Base-by-base conservation (phyloP, 2,113 vertebrate species). In the Neolamprologus fasciatus region DNA sequence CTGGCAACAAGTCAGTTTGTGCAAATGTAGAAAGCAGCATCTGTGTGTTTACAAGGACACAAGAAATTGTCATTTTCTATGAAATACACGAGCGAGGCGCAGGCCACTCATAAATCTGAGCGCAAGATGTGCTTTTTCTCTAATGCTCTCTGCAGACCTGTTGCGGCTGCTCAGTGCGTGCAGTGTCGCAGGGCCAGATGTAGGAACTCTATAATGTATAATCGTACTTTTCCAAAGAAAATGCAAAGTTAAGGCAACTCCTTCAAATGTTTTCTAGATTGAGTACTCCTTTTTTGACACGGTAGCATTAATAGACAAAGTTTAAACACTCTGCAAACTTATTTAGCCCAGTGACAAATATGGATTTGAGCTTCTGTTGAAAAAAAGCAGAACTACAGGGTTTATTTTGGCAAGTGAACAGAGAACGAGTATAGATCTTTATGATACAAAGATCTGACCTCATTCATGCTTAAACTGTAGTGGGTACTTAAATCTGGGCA, bases 101-200 rank as follows among this genome's bases (percentile, higher is more conserved):
- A 66, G 86, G 88, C 85, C 68, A 4, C 86, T 94, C 89, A n/a
- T 96, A 95, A 95, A 96, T 96, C 95, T 94, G 61, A 82, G 89
- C 23, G 16, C 78, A 84, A 91, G 89, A 93, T 84, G 21, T 26
- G 54, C 85, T 51, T 9, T 50, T 86, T 80, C 93, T 90, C 92
- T 94, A 92, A 94, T 93, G 95, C 84, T 92, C 93, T 95, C 92
- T 81, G 87, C 95, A 96, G 94, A 95, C 95, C 90, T 93, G 92
- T 91, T 95, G 95, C 86, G 94, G 95, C 93, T 87, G 82, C 84
- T 89, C 83, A 53, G 86, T 84, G 79, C 83, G 51, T 90, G 93
- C 85, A 40, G 28, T 91, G 91, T 93, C 89, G 91, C 85, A 63
- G 54, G 78, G 79, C 91, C 94, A 95, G 91, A 94, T 94, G 91